Percentiles rank a stretch among this genome's conserved stretches.
phyloP scores from a whole-genome alignment of 2,113 vertebrate species.

The Bungarus multicinctus region DNA sequence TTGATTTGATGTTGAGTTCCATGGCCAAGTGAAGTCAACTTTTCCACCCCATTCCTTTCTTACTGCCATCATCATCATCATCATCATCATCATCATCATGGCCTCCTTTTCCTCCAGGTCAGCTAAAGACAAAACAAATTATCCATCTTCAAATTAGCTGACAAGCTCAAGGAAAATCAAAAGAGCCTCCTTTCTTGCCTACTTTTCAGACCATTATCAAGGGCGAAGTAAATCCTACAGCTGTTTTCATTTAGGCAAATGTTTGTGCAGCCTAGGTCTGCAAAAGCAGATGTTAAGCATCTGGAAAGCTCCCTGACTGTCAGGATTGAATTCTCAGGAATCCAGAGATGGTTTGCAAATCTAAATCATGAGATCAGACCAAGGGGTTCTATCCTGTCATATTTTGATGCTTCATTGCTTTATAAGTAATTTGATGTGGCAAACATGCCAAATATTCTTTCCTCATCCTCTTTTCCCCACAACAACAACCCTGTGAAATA shows the following conservation, averaged over 20 bases:
- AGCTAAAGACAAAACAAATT: not conserved
- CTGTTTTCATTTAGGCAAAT: not conserved
- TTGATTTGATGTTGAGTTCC: constrained; percentile 2
- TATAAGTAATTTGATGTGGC: no score
- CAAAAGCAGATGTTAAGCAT: not conserved
- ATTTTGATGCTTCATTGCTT: not conserved
- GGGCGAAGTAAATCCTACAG: not conserved
- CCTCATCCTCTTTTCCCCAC: no score
- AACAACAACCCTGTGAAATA: no score
- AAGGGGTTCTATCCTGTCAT: not conserved
- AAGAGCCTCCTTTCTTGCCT: not conserved
- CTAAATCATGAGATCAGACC: not conserved
- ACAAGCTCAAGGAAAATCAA: not conserved
- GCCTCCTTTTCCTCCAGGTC: not conserved
- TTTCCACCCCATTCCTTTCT: not conserved
- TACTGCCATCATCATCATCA: not conserved
- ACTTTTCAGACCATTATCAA: not conserved
- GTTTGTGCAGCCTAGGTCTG: not conserved
- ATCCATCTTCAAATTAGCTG: not conserved
- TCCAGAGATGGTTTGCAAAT: not conserved
- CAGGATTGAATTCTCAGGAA: not conserved
- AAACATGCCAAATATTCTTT: no score
- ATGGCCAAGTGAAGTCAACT: not conserved
- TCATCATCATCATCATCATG: no score
- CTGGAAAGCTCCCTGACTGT: not conserved